Base-by-base conservation (phyloP, 2,113 vertebrate species). In the Rhegmatorhina hoffmannsi region DNA sequence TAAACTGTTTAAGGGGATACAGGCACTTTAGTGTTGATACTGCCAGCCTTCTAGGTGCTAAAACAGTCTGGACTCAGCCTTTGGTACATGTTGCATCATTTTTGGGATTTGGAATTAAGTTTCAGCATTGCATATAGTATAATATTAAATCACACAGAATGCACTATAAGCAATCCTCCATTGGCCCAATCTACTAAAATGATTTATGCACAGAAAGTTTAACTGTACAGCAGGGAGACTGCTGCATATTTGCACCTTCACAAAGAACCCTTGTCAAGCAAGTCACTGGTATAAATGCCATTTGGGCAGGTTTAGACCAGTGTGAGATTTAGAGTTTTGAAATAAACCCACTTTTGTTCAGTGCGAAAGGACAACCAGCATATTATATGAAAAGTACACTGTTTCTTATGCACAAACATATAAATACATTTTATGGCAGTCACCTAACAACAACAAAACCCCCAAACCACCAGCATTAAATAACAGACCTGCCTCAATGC, bases 401-500 rank as follows among this genome's bases (percentile, higher is more conserved):
- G 90, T 92, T 96, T 94, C 95, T 84, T 93, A 92, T 92, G 82
- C 94, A 90, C 91, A 96, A 90, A 86, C 75, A 94, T 96, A 97
- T 97, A 97, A 96, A 97, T 96, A 96, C 76, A 89, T 87, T 97
- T 97, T 96, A 96, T 91, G 66, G 92, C 84, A 92, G 81, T 88
- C 86, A 94, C 90, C 79, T 69, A 92, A 76, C 40, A 84, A 85
- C 93, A 86, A 73, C 40, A 91, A 84, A 62, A 53, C 60, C 15
- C 40, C 46, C 58, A 43, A 43, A 43, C 40, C 0, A 0, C 29
- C n/a, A 78, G 92, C 87, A 90, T 91, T 95, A 97, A 96, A 97
- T 96, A 95, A 96, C 92, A 96, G 86, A 55, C 43, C 68, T 95
- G 95, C 84, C 93, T 93, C 68, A 97, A 92, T 31, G 50, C 94